Conservation (phyloP, 2,797 vertebrate species). For the Eulemur mongoz region DNA sequence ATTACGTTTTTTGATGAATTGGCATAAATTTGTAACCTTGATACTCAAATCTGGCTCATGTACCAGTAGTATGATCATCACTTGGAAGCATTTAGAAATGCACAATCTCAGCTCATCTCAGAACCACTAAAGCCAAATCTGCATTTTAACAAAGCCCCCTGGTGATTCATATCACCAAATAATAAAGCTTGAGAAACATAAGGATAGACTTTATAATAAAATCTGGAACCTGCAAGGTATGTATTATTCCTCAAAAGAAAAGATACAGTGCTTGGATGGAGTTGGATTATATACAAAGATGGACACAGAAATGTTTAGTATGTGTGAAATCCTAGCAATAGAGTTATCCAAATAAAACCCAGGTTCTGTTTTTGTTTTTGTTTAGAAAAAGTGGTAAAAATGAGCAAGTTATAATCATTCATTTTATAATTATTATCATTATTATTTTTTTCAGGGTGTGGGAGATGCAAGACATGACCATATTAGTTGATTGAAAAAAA, state of each 20-base stretch:
- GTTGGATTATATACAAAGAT: background rate
- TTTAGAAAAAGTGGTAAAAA: background rate
- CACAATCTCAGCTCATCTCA: background rate
- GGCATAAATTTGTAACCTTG: background rate
- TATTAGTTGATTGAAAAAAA: background rate
- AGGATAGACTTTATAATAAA: background rate
- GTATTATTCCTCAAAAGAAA: background rate
- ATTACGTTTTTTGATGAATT: background rate
- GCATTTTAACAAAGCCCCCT: background rate
- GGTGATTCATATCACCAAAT: background rate
- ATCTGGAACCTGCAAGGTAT: background rate
- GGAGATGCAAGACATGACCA: background rate
- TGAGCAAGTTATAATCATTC: background rate
- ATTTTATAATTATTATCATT: background rate
- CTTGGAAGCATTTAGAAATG: background rate
- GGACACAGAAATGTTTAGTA: background rate
- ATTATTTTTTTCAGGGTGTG: background rate
- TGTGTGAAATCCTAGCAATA: background rate
- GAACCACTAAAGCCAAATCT: background rate
- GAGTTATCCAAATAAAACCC: background rate
- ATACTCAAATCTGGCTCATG: background rate
- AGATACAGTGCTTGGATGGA: background rate
- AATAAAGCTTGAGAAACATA: background rate
- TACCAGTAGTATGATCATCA: background rate
- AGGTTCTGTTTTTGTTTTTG: background rate